phyloP scores from a whole-genome alignment of 2,888 invertebrate species.

The Neoascia interrupta region DNA sequence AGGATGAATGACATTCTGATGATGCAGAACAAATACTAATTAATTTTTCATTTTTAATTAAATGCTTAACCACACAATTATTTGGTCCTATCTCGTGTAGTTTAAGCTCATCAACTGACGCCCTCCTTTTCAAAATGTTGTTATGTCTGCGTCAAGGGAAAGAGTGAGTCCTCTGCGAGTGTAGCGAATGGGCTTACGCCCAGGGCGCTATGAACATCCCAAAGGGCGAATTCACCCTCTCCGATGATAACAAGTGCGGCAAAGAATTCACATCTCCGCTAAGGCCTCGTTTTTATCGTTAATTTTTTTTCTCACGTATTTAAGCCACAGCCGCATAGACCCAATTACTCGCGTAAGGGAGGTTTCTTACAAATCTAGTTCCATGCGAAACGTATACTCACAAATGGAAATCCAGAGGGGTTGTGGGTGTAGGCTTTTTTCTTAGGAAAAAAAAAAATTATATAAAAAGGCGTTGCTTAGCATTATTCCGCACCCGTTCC shows the following conservation, averaged over 20 bases:
- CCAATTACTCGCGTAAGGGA: slow-evolving; percentile 60
- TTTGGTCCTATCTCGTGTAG: slow-evolving; percentile 63
- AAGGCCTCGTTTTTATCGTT: not conserved
- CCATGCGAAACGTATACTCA: slow-evolving; percentile 35
- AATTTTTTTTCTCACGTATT: not conserved
- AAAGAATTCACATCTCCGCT: slow-evolving; percentile 55
- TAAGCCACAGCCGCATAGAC: slow-evolving; percentile 23
- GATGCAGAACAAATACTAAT: slow-evolving; percentile 68
- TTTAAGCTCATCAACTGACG: slow-evolving; percentile 54
- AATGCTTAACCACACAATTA: slow-evolving; percentile 68
- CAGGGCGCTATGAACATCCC: slow-evolving; percentile 54
- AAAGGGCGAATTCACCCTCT: slow-evolving; percentile 64
- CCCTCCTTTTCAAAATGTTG: slow-evolving; percentile 43
- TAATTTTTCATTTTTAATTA: slow-evolving; percentile 69
- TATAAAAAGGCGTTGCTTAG: slow-evolving; percentile 64
- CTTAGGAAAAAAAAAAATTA: slow-evolving; percentile 21
- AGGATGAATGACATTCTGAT: slow-evolving; percentile 63
- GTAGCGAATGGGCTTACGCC: slow-evolving; percentile 40
- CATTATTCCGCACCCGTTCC: slow-evolving; percentile 58
- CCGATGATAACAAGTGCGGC: slow-evolving; percentile 30
- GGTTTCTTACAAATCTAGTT: slow-evolving; percentile 59
- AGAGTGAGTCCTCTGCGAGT: slow-evolving; percentile 51
- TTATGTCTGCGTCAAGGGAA: slow-evolving; percentile 5
- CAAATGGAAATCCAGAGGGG: slow-evolving; percentile 52
- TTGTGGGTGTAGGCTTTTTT: slow-evolving; percentile 37